A percentile compares a stretch with the other conserved stretches of the same genome.
Conservation (phyloP, 2,888 invertebrate genomes). For the Drosophila macrospina region DNA sequence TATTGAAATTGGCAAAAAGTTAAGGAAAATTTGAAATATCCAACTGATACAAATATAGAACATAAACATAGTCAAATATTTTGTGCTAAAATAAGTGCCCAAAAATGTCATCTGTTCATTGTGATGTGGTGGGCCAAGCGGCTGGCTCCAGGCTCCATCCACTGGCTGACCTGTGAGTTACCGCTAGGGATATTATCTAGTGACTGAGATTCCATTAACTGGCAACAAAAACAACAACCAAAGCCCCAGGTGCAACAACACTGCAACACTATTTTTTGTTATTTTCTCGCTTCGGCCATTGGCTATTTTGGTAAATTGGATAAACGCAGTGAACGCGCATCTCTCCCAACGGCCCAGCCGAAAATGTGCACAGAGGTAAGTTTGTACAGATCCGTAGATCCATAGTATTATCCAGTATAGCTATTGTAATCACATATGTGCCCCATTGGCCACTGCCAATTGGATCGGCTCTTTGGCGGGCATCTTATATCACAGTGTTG, state of each 20-base stretch:
- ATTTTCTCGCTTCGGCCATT: conserved; percentile 36
- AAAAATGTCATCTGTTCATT: conserved; percentile 62
- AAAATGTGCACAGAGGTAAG: conserved; percentile 78
- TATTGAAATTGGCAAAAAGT: conserved; percentile 34
- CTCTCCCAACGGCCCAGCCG: conserved; percentile 68
- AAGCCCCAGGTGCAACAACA: conserved; percentile 24
- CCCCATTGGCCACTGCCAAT: conserved; percentile 35
- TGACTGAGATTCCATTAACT: conserved; percentile 46
- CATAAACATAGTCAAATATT: conserved; percentile 32
- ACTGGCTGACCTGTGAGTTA: conserved; percentile 60
- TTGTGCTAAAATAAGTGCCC: conserved; percentile 7
- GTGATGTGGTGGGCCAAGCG: conserved; percentile 66
- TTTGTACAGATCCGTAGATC: conserved; percentile 30
- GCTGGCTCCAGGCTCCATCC: conserved; percentile 54
- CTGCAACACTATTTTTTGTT: conserved; percentile 23
- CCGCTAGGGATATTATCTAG: conserved; percentile 45
- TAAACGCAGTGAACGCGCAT: conserved; percentile 63
- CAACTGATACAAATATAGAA: conserved; percentile 29
- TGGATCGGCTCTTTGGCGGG: conserved; percentile 56
- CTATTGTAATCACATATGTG: background rate
- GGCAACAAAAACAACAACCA: conserved; percentile 15
- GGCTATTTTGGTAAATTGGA: conserved; percentile 61
- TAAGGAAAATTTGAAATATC: conserved; percentile 23
- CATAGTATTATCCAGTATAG: background rate
- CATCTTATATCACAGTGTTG: conserved; percentile 15